Conservation (phyloP, 1,140 invertebrate species). For the Lutraria rhynchaena region DNA sequence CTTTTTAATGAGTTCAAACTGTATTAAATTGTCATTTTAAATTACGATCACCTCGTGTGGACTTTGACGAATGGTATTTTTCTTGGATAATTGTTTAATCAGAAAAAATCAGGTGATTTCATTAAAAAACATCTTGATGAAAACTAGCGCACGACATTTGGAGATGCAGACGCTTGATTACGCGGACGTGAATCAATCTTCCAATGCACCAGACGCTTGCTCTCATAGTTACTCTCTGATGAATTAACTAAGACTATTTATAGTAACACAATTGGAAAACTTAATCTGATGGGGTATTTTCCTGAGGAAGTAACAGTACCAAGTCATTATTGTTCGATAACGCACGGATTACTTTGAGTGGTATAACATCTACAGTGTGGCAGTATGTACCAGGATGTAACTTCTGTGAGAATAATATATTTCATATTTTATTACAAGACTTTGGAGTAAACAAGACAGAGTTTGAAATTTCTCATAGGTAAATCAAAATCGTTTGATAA, state of each 20-base stretch:
- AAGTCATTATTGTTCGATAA: background rate
- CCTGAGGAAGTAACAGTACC: background rate
- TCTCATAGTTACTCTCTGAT: background rate
- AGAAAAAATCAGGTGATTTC: too few species aligned
- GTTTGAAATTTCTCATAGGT: background rate
- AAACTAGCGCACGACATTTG: too few species aligned
- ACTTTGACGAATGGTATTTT: too few species aligned
- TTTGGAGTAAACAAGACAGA: background rate
- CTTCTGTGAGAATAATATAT: background rate
- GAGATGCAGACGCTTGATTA: too few species aligned
- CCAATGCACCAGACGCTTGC: too few species aligned
- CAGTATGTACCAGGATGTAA: background rate
- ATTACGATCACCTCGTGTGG: too few species aligned
- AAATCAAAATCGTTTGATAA: too few species aligned
- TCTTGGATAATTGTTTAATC: too few species aligned
- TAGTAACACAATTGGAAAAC: slow-evolving; percentile 39
- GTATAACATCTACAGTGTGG: background rate
- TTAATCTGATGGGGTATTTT: slow-evolving; percentile 30
- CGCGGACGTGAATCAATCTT: too few species aligned
- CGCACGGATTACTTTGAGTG: slow-evolving; percentile 5
- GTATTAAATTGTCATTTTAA: too few species aligned
- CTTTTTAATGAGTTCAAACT: too few species aligned
- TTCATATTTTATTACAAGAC: slow-evolving; percentile 8
- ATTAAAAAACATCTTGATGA: too few species aligned
- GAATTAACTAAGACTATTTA: slow-evolving; percentile 26